Base-by-base conservation (phyloP, 2,113 vertebrate species). In the Gavialis gangeticus region DNA sequence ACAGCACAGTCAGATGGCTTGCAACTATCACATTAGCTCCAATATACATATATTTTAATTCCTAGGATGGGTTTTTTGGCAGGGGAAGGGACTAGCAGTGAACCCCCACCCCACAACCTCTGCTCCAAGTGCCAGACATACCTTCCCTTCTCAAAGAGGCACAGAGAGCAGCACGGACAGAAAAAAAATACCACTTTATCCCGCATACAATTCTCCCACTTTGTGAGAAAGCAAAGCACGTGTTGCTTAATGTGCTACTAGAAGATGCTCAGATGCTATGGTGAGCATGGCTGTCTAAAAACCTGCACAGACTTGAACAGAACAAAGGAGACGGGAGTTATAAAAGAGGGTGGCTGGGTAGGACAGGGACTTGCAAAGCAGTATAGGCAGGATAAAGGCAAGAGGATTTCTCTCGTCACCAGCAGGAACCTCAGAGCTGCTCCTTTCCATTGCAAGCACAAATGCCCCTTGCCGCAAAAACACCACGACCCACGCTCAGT, bases 271-370 rank as follows among this genome's bases (percentile, higher is more conserved):
- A 46, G 46, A 46, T 46, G 46, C 46, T 46, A 46, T 46, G 46
- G 46, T 9, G 46, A 46, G 46, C 46, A 46, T 46, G 46, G 46
- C 46, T 46, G 46, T 46, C 7, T 46, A 46, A 46, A 46, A 46
- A 46, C 46, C 46, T 46, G 37, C 5, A 1, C 0, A 0, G 0
- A 16, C 14, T 27, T 30, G 25, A 58, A 59, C 18, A 13, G 28
- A 60, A 27, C 0, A 21, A 34, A 71, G 84, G 66, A 82, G 57
- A 13, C n/a, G 21, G 75, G 19, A 18, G n/a, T 87, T n/a, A 10
- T 63, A 3, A 22, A 30, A 46, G 27, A 55, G 9, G 4, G 6
- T 10, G 60, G 27, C 5, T 60, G 54, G 64, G 56, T 0, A 1
- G 85, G 73, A 67, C 37, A 0, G 1, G 54, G 37, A 46, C 1